These are phyloP conservation scores for Vannuccia rotundouncinata DNA, from an alignment of 2,888 invertebrate species.

Conservation along the genomic window DNA sequence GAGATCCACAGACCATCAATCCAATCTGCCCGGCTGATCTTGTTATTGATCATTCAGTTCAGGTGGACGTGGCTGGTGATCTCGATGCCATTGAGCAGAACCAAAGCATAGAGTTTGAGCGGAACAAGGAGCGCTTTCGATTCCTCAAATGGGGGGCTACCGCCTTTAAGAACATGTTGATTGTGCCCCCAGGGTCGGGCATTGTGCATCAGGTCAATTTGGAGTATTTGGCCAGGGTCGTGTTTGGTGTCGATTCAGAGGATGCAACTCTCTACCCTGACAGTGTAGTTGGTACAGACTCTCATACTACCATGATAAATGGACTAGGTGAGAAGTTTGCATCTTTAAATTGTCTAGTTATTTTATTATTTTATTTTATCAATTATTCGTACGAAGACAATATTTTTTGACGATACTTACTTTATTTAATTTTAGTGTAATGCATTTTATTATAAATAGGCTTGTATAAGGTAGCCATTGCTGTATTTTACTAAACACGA, in stretches of 20 bases:
- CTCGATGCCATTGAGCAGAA: constrained; percentile 80
- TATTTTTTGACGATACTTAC: too few species aligned
- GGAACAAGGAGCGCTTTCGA: constrained; percentile 87
- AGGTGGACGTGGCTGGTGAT: constrained; percentile 78
- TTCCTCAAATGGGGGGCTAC: constrained; percentile 98
- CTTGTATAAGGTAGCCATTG: too few species aligned
- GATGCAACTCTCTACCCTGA: constrained; percentile 71
- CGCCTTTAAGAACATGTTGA: constrained; percentile 87
- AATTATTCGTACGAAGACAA: too few species aligned
- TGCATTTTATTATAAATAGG: too few species aligned
- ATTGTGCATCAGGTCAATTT: constrained; percentile 97
- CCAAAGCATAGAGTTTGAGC: constrained; percentile 84
- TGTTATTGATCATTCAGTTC: constrained; percentile 95
- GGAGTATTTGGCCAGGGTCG: constrained; percentile 83
- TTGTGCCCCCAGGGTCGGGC: constrained; percentile 94
- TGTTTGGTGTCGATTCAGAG: constrained; percentile 62
- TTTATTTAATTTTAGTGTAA: too few species aligned
- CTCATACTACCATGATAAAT: constrained; percentile 97
- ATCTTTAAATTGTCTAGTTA: too few species aligned
- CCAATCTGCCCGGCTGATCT: constrained; percentile 93
- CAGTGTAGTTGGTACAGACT: constrained; percentile 91
- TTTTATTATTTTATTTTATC: too few species aligned
- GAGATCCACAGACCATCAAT: constrained; percentile 85
- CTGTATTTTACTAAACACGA: too few species aligned
- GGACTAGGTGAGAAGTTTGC: constrained; percentile 81